Percentiles rank a stretch among this genome's conserved stretches.
phyloP scores from a whole-genome alignment of 2,888 invertebrate genomes.

The Lasioglossum malachurum region DNA sequence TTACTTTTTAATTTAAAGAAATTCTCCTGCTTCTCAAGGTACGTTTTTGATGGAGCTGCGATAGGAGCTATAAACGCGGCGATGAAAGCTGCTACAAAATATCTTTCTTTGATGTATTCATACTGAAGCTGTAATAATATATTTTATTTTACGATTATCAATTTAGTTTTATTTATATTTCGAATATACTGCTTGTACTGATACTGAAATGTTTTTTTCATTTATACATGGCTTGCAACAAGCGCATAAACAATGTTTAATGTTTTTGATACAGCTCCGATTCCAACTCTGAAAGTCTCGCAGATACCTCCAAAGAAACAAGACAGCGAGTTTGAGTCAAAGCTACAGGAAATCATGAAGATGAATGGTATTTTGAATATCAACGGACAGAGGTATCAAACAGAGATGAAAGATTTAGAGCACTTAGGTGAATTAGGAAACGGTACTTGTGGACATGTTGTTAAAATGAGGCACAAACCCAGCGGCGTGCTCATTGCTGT shows the following conservation, averaged over 20 bases:
- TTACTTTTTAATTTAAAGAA: neutral
- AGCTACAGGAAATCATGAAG: constrained; percentile 96
- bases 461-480: constrained; percentile 96
- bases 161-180: neutral
- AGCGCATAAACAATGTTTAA: constrained; percentile 24
- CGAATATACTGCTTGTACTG: neutral
- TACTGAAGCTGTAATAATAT: neutral
- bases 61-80: neutral
- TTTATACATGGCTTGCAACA: neutral
- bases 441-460: constrained; percentile 99
- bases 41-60: neutral
- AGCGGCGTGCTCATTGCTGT: constrained; percentile 96
- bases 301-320: constrained; percentile 89
- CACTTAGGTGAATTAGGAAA: constrained; percentile 95
- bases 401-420: constrained; percentile 93
- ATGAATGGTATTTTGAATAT: constrained; percentile 96
- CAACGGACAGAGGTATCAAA: constrained; percentile 91
- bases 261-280: constrained; percentile 77
- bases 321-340: constrained; percentile 89
- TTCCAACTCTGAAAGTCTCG: constrained; percentile 81
- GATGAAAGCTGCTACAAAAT: neutral
- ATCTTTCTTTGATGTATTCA: constrained; percentile 2
- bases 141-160: neutral
- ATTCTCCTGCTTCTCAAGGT: neutral
- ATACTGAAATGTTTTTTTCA: neutral